A percentile compares a stretch with the other conserved stretches of the same genome.
These are phyloP conservation scores for Rhodophaea formosa DNA, from an alignment of 2,888 invertebrate species.

Conservation along the genomic window DNA sequence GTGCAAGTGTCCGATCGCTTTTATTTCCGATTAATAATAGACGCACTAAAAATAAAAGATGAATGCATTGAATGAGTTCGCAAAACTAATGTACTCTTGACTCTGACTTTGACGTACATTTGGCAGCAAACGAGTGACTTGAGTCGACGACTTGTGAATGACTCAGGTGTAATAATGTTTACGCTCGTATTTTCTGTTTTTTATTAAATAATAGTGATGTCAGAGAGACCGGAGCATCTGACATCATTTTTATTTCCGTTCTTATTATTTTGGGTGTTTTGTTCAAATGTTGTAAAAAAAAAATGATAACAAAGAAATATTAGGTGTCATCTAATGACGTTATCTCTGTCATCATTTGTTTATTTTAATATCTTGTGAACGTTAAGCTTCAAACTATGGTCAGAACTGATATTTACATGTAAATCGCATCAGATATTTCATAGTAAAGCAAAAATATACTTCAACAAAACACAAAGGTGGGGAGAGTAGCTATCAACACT, in stretches of 20 bases:
- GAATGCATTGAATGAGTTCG: constrained; percentile 32
- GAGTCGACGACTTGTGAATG: constrained; percentile 8
- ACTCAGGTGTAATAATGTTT: constrained; percentile 4
- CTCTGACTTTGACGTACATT: constrained; percentile 21
- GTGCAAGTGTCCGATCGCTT: constrained; percentile 33
- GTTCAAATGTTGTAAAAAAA: neutral
- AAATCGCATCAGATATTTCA: no score
- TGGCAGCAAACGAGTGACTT: constrained; percentile 20
- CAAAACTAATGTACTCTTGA: constrained; percentile 16
- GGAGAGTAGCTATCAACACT: no score
- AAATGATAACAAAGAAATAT: neutral
- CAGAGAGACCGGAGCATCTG: neutral
- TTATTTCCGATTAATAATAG: constrained; percentile 41
- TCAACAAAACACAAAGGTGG: constrained; percentile 1
- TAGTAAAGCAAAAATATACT: no score
- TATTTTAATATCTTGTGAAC: no score
- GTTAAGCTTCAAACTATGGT: no score
- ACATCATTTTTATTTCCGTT: neutral
- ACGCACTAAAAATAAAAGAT: constrained; percentile 40
- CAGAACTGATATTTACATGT: no score
- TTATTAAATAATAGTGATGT: neutral
- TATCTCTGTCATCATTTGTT: no score
- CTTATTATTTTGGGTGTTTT: neutral
- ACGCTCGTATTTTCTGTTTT: neutral
- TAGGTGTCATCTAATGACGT: no score